Base-by-base conservation (phyloP, 2,888 invertebrate species). In the Belgica antarctica region DNA sequence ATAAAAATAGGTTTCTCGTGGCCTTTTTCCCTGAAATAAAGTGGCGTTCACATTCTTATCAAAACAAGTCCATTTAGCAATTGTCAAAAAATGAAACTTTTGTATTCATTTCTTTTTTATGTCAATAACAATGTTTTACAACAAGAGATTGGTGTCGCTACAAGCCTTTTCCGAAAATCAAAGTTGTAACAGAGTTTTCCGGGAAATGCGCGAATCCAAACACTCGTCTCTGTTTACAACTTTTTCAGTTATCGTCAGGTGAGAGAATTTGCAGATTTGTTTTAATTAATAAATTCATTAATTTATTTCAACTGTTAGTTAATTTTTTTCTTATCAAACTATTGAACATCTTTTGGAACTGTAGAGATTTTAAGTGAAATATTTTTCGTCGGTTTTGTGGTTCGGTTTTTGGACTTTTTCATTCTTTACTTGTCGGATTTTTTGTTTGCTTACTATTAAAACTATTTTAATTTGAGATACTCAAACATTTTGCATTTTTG, bases 291-390 rank as follows among this genome's bases (percentile, higher is more conserved):
- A 22, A 52, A 52, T 19, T 52, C 22, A 52, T 52, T 46, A 52
- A 52, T 19, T 52, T 17, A 52, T 3, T 52, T n/a, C 8, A 10
- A 10, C 46, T 52, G 52, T 19, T 52, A 52, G 52, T 52, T 52
- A 41, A 12, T 10, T 52, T 52, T 52, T 52, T 52, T 17, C 12
- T 22, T 52, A 52, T 52, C 52, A n/a, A n/a, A 17, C 52, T 52
- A 52, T 52, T 52, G 52, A 52, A 52, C 52, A 52, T 52, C 52
- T 52, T 52, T 52, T 52, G 52, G 52, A 52, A 52, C 52, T 19
- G 52, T 52, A 52, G 52, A 52, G 52, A 52, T 52, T 52, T 52
- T 52, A 52, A 52, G 17, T 52, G 52, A 46, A 46, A 10, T 31
- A 12, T 46, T 17, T 52, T 52, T 19, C 22, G 22, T 52, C 12